Percentiles rank a stretch among this genome's conserved stretches.
Conservation (phyloP, 2,888 invertebrate genomes). For the Phyllotreta cruciferae region DNA sequence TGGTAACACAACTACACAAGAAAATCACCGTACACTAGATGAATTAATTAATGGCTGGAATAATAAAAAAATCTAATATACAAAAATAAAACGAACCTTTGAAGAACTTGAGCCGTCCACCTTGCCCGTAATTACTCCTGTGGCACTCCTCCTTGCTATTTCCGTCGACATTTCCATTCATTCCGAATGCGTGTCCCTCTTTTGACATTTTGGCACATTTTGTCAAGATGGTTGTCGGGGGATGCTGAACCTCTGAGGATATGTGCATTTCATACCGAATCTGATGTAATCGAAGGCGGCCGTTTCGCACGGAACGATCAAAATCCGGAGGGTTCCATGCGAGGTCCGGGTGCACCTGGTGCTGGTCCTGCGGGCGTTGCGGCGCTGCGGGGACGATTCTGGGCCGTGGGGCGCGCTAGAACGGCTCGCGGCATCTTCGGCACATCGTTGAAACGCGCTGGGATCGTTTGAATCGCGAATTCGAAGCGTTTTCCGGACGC, state of each 20-base stretch:
- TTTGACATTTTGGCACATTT: conserved; percentile 73
- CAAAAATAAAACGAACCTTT: conserved; percentile 64
- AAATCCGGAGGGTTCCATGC: conserved; percentile 47
- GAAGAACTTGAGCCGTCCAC: conserved; percentile 81
- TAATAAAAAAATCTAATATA: too few relatives aligned
- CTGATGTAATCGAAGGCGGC: conserved; percentile 60
- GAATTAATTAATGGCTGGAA: too few relatives aligned
- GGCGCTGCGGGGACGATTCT: conserved; percentile 43
- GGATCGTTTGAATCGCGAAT: conserved; percentile 30
- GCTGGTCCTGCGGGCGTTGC: conserved; percentile 52
- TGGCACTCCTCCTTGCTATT: conserved; percentile 62
- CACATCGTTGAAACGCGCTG: conserved; percentile 35
- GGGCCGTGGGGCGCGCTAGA: conserved; percentile 42
- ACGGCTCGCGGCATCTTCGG: conserved; percentile 37
- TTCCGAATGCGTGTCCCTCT: conserved; percentile 76
- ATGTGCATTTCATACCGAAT: conserved; percentile 72
- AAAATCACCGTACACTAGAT: background rate
- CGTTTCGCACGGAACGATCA: conserved; percentile 60
- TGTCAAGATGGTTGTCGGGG: conserved; percentile 72
- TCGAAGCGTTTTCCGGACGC: too few relatives aligned
- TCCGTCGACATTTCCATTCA: conserved; percentile 73
- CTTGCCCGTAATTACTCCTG: conserved; percentile 62
- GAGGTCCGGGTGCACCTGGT: conserved; percentile 56
- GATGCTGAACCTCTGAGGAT: conserved; percentile 62
- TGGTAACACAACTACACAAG: background rate